phyloP scores from a whole-genome alignment of 37 sponge, comb jelly and placozoan species.

The Dysidea cf. avara region DNA sequence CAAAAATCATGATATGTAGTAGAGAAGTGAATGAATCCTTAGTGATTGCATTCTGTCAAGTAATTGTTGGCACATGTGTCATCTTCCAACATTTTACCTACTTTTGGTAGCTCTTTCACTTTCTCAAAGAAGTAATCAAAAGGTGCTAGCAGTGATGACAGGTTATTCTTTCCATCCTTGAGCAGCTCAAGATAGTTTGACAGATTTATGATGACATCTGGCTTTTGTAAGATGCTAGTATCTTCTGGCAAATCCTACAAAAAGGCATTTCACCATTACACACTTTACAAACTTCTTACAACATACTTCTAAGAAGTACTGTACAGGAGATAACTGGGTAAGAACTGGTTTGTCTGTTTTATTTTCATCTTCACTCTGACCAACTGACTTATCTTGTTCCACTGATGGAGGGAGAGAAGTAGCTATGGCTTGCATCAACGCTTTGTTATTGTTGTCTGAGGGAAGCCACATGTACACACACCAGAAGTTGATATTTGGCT shows the following conservation, averaged over 20 bases:
- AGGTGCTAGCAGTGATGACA: background rate
- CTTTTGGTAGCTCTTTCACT: background rate
- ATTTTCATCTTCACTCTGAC: slow-evolving; percentile 18
- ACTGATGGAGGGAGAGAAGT: background rate
- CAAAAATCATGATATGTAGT: no score
- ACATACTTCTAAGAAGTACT: slow-evolving; percentile 46
- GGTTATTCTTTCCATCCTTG: background rate
- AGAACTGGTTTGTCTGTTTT: background rate
- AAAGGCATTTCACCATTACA: background rate
- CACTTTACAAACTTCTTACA: background rate
- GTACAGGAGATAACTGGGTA: slow-evolving; percentile 31
- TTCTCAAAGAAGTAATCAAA: slow-evolving; percentile 9
- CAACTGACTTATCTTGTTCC: slow-evolving; percentile 8
- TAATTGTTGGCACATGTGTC: no score
- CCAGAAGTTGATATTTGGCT: background rate
- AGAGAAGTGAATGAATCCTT: no score
- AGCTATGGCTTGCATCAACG: background rate
- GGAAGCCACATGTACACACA: background rate
- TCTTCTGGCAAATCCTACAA: background rate
- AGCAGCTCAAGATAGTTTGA: background rate
- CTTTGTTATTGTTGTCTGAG: background rate
- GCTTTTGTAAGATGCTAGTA: background rate
- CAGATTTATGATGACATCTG: background rate
- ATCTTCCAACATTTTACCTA: no score
- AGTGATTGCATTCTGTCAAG: no score